Conservation (phyloP, 2,888 invertebrate species). For the Cryptus viduatorius region DNA sequence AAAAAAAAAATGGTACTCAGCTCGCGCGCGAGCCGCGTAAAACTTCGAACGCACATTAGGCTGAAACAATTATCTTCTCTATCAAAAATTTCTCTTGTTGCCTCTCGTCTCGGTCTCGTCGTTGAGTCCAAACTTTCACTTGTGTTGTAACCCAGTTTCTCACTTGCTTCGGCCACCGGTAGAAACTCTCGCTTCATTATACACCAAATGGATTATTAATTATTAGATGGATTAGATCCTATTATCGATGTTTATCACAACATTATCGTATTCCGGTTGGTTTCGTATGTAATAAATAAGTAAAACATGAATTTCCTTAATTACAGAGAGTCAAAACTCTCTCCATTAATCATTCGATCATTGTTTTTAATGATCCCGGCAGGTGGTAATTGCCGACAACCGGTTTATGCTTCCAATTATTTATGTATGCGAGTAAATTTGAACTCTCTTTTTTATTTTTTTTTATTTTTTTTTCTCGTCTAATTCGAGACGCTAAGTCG, state of each 20-base stretch:
- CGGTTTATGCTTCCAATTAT: background rate
- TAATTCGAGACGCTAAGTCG: constrained; percentile 1
- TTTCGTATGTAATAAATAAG: constrained; percentile 24
- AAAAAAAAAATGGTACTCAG: background rate
- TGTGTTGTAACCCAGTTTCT: constrained; percentile 60
- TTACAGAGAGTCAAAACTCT: constrained; percentile 28
- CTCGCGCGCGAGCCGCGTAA: background rate
- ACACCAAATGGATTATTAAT: constrained; percentile 49
- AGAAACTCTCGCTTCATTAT: constrained; percentile 56
- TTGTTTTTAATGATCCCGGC: constrained; percentile 1
- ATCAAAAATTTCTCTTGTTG: constrained; percentile 46
- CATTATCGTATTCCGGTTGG: constrained; percentile 10
- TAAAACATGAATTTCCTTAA: constrained; percentile 17
- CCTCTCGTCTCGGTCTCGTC: constrained; percentile 4
- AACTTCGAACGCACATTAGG: background rate
- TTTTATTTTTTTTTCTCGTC: background rate
- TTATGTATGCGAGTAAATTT: background rate
- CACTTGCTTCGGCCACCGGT: constrained; percentile 22
- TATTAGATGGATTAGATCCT: constrained; percentile 37
- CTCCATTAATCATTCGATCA: constrained; percentile 33
- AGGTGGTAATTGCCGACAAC: constrained; percentile 4
- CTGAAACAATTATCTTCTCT: constrained; percentile 32
- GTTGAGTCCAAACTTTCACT: constrained; percentile 59
- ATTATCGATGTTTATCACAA: constrained; percentile 46
- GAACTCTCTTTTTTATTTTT: background rate